phyloP scores from a whole-genome alignment of 2,888 invertebrate species.

The Epinotia demarniana region DNA sequence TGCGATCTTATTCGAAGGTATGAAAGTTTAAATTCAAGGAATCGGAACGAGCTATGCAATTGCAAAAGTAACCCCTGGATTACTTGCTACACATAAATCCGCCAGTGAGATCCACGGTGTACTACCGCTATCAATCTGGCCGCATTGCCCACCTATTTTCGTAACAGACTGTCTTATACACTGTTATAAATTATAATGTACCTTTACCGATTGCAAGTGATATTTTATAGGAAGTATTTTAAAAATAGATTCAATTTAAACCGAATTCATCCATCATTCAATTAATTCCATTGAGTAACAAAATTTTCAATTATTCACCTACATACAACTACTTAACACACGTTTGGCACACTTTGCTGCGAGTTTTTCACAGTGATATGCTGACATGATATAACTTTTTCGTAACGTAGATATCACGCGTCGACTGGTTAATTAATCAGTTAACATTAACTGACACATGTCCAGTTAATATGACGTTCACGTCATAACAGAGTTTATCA shows the following conservation, averaged over 20 bases:
- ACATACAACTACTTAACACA: too few relatives aligned
- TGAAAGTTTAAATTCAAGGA: neutral
- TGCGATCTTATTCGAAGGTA: neutral
- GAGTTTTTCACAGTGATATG: too few relatives aligned
- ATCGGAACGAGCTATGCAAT: neutral
- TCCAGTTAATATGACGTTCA: too few relatives aligned
- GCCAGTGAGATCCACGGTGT: constrained; percentile 20
- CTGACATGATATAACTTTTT: too few relatives aligned
- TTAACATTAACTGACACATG: too few relatives aligned
- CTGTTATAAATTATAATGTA: neutral
- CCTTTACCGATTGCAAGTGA: constrained; percentile 6
- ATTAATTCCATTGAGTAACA: constrained; percentile 46
- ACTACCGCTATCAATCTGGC: constrained; percentile 39
- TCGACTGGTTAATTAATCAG: too few relatives aligned
- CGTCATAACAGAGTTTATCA: too few relatives aligned
- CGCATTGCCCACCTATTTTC: constrained; percentile 36
- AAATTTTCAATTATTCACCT: too few relatives aligned
- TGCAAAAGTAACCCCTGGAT: neutral
- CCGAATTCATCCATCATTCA: neutral
- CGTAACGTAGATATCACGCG: too few relatives aligned
- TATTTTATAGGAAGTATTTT: too few relatives aligned
- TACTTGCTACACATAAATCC: constrained; percentile 16
- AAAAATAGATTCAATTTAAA: too few relatives aligned
- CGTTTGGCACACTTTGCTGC: too few relatives aligned
- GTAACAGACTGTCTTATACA: constrained; percentile 20